Percentiles rank a stretch among this genome's conserved stretches.
Conservation (phyloP, 2,888 invertebrate species). For the Syritta pipiens region DNA sequence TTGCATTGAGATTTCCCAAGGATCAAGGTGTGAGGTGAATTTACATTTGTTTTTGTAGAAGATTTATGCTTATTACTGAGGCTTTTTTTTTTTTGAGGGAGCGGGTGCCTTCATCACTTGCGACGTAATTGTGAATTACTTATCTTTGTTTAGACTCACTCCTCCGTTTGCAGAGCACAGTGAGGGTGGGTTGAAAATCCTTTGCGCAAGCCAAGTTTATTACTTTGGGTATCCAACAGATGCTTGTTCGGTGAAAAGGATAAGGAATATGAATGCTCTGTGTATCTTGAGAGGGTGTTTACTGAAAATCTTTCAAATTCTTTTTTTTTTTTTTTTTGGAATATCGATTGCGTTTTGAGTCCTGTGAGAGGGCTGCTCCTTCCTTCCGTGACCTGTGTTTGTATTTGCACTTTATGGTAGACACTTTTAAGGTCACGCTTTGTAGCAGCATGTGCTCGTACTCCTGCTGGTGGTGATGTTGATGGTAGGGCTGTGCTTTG, state of each 20-base stretch:
- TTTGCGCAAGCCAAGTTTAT: background rate
- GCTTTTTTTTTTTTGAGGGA: background rate
- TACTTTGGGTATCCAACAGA: background rate
- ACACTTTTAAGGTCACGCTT: no score
- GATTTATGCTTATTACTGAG: constrained; percentile 16
- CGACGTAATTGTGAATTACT: constrained; percentile 39
- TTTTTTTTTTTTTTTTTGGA: no score
- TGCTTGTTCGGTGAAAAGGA: background rate
- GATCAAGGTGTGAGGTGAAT: constrained; percentile 16
- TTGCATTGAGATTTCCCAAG: constrained; percentile 7
- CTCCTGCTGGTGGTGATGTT: no score
- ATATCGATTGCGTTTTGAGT: no score
- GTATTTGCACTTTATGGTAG: no score
- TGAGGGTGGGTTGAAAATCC: background rate
- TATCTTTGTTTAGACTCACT: constrained; percentile 19
- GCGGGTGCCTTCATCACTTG: constrained; percentile 21
- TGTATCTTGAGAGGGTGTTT: background rate
- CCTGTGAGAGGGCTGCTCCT: no score
- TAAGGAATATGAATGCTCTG: background rate
- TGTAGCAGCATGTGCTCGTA: no score
- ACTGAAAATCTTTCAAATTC: background rate
- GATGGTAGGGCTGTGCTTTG: no score
- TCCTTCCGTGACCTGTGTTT: no score
- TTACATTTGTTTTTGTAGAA: background rate
- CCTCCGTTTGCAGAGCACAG: no score